Conservation (phyloP, 2,888 invertebrate genomes). For the Lasioglossum morio region DNA sequence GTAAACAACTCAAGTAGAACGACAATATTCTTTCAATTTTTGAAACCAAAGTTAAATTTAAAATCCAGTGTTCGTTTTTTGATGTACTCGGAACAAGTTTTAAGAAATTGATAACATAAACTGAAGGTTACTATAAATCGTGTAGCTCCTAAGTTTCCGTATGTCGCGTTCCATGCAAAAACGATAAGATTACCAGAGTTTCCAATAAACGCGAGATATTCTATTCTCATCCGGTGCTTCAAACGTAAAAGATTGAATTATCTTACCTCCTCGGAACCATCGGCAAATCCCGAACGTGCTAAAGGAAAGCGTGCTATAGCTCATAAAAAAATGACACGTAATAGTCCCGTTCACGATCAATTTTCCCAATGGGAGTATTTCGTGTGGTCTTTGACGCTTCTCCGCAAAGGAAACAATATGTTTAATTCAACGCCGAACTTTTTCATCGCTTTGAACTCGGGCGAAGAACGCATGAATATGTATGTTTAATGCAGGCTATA, state of each 20-base stretch:
- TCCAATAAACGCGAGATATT: neutral
- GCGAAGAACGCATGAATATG: slow-evolving; percentile 41
- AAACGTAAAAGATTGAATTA: neutral
- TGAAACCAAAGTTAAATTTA: neutral
- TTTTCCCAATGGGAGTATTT: neutral
- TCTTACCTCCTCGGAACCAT: neutral
- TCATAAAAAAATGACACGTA: neutral
- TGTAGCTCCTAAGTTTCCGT: neutral
- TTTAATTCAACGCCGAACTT: slow-evolving; percentile 49
- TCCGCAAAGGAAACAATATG: slow-evolving; percentile 27
- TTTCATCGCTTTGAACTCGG: slow-evolving; percentile 25
- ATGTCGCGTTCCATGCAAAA: neutral
- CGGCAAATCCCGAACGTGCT: neutral
- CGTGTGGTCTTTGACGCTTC: neutral
- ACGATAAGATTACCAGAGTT: neutral
- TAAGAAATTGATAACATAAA: neutral
- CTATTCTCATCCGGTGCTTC: neutral
- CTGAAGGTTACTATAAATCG: too few species aligned
- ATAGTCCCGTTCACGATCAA: neutral
- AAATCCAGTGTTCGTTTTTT: neutral
- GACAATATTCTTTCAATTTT: neutral
- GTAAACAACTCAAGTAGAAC: neutral
- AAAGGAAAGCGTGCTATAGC: neutral
- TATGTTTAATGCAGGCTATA: slow-evolving; percentile 27
- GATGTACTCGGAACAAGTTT: neutral